Base-by-base conservation (phyloP, 2,113 vertebrate genomes). In the Menidia beryllina region DNA sequence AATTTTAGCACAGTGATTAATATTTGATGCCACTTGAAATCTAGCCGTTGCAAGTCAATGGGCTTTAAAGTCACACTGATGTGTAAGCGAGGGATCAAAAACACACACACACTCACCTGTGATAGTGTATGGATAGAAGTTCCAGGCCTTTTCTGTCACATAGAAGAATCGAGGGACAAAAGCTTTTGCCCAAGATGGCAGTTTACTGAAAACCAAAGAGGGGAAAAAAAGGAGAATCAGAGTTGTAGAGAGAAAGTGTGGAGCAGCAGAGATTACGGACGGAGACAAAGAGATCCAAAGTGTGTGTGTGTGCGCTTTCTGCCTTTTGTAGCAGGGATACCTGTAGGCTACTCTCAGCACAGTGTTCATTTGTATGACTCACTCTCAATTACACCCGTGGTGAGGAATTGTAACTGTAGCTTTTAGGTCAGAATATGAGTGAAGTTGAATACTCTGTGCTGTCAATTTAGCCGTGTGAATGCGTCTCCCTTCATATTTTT, bases 141-240 rank as follows among this genome's bases (percentile, higher is more conserved):
- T 95, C 94, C 94, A 95, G 74, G 94, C 93, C 39, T 91, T 94
- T 77, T 95, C 94, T 8, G 91, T 94, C 81, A 94, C 81, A 8
- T 94, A 94, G 84, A 94, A 95, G 79, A 92, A 71, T 57, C 90
- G 87, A 0, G 94, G 94, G 25, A 93, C 88, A 70, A 94, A 93
- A 5, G 83, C 66, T 75, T 84, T 91, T 6, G 75, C 84, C 94
- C 94, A 95, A 23, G 85, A 62, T 0, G 94, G 94, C 30, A 95
- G 87, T 84, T 94, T 95, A 69, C 94, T 95, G 79, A 55, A 80
- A 71, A 23, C 38, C 75, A 41, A 74, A 34, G 25, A 39, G 58
- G 5, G 5, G 5, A 34, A 25, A 60, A 34, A 53, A 10, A 39
- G 2, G 36, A 60, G 43, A 54, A 53, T 77, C 39, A 5, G 17